Evolutionary conservation across 2,113 vertebrate species (phyloP), one percentile per base, ranked within the genome.

Genomic region (Percina caprodes): DNA sequence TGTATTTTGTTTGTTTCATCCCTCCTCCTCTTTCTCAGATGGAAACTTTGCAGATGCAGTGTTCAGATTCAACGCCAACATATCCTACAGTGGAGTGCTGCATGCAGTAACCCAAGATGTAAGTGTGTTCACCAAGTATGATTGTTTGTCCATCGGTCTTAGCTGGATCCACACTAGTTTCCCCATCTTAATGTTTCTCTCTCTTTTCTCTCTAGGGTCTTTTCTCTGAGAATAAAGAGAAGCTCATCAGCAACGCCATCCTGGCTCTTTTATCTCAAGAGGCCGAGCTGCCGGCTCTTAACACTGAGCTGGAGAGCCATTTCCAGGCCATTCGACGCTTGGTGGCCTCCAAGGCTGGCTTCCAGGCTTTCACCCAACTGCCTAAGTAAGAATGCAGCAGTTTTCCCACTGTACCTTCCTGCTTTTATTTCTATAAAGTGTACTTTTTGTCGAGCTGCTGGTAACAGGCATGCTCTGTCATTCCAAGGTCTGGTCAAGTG

Each of bases 211-310:
- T 71, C 56, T 79, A 99, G 98, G 98, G 98, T 75, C 96, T 99
- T 26, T 99, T 99, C 92, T 99, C 98, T 8, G 98, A 99, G 95
- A 99, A 99, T 94, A 99, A 99, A 92, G 98, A 99, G 93, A 99
- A 99, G 86, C 95, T 99, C 88, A 99, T 99, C 88, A 99, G 97
- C 95, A 99, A 99, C 76, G 97, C 98, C 79, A 97, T 99, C 91
- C 96, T 97, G 82, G 97, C 98, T 26, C 93, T 99, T 39, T 88
- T 99, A 9, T 97, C 96, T 10, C 98, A 99, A 84, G 98, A 99
- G 75, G 94, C 95, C 7, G 98, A 99, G 90, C 85, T 95, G 62
- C 95, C 95, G 1, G 92, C 94, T 54, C 95, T 96, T 30, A 98
- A 97, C 49, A 87, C 97, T n/a, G 98, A 99, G 87, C 96, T 99